Evolutionary conservation across 1,140 invertebrate genomes (phyloP).

Genomic region (Cecropterus lyciades): DNA sequence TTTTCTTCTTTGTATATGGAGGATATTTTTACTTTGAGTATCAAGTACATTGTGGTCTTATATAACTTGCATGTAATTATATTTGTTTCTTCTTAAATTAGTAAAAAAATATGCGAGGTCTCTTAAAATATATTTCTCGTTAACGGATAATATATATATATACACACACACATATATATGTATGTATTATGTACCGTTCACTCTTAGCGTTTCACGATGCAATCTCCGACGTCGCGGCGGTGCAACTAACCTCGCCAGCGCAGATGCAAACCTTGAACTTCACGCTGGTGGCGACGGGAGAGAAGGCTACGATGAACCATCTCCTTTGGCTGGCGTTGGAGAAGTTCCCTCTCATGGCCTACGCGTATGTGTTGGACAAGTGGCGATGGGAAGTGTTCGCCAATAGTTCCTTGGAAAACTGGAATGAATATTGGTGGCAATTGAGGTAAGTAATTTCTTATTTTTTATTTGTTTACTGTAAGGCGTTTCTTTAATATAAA

Average conservation of each 20-base stretch:
- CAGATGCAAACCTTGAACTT: constrained; percentile 84
- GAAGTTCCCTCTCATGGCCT: constrained; percentile 87
- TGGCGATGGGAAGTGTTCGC: constrained; percentile 87
- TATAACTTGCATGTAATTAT: too few relatives aligned
- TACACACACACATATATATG: not conserved
- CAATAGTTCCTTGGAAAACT: constrained; percentile 75
- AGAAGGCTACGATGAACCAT: constrained; percentile 85
- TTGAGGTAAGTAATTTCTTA: constrained; percentile 72
- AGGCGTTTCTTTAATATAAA: too few relatives aligned
- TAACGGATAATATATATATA: not conserved
- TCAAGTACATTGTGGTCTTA: too few relatives aligned
- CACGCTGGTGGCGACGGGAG: constrained; percentile 60
- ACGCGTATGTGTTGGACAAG: constrained; percentile 84
- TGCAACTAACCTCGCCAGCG: constrained; percentile 85
- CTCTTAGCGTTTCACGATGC: constrained; percentile 89
- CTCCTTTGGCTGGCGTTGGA: constrained; percentile 87
- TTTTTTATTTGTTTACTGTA: too few relatives aligned
- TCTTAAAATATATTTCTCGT: too few relatives aligned
- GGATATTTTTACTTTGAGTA: too few relatives aligned
- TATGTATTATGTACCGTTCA: constrained; percentile 17
- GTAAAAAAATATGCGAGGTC: too few relatives aligned
- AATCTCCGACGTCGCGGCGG: constrained; percentile 87
- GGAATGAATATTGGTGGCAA: constrained; percentile 87
- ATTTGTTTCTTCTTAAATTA: too few relatives aligned
- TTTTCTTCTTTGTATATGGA: too few relatives aligned